Percentiles rank a stretch among this genome's conserved stretches.
phyloP scores from a whole-genome alignment of 2,888 invertebrate species.

The Andrena praecox region DNA sequence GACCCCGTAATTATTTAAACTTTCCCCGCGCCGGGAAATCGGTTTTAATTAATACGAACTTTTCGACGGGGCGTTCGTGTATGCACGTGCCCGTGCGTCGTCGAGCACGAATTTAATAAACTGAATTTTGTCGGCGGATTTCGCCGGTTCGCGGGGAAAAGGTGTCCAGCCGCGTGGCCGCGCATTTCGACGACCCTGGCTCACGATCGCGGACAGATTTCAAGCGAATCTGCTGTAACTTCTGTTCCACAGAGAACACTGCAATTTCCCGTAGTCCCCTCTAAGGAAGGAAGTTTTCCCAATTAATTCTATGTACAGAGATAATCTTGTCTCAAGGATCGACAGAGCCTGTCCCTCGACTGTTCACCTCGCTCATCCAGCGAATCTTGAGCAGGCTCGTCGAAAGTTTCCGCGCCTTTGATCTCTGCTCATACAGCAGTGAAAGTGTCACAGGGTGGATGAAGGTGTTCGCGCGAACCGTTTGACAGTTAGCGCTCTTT shows the following conservation, averaged over 20 bases:
- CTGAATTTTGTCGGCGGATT: slow-evolving; percentile 35
- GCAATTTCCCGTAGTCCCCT: slow-evolving; percentile 4
- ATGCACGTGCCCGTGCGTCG: slow-evolving; percentile 40
- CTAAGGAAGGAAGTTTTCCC: neutral
- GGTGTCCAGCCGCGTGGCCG: slow-evolving; percentile 8
- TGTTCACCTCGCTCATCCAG: slow-evolving; percentile 8
- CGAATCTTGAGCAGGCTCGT: neutral
- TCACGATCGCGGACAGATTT: slow-evolving; percentile 1
- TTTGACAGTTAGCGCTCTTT: slow-evolving; percentile 24
- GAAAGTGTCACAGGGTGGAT: neutral
- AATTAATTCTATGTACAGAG: neutral
- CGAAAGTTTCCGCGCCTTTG: neutral
- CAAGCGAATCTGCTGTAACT: slow-evolving; percentile 7
- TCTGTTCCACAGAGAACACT: neutral
- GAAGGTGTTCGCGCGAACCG: slow-evolving; percentile 12
- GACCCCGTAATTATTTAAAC: slow-evolving; percentile 57
- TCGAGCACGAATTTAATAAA: slow-evolving; percentile 59
- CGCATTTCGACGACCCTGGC: slow-evolving; percentile 25
- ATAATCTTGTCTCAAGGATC: neutral
- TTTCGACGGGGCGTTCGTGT: slow-evolving; percentile 12
- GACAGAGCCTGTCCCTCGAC: neutral
- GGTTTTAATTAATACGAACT: slow-evolving; percentile 65
- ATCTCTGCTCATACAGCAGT: neutral
- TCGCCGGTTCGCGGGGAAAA: neutral
- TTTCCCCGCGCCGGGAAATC: slow-evolving; percentile 47